Base-by-base conservation (phyloP, 2,888 invertebrate genomes). In the Trilocha varians region DNA sequence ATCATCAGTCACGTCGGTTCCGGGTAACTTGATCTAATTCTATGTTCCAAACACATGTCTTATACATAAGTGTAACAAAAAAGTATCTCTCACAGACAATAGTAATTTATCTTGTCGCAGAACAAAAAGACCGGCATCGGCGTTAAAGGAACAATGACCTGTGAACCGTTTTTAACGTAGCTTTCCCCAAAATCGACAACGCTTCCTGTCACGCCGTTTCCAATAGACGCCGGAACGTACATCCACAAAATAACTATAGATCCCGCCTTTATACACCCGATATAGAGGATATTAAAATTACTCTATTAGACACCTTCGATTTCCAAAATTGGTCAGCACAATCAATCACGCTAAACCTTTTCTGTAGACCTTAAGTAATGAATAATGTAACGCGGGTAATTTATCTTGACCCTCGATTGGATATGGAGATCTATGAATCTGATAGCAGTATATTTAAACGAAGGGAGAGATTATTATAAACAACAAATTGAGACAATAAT, bases 141-240 rank as follows among this genome's bases (percentile, higher is more conserved):
- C 59, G 75, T 74, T 66, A 75, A 70, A 75, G 64, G 76, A 75
- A 83, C 83, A 83, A 78, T 83, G 82, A 83, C 82, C 82, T 69
- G 75, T 68, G 70, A 76, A 75, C 70, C 69, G 65, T 74, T 79
- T 62, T 65, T 69, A 67, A 70, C 61, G 66, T 71, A 78, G 70
- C 76, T 74, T 80, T 83, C 78, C 79, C 78, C 70, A 79, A 79
- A 83, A 78, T 78, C 76, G 78, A 79, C 78, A 73, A 69, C 70
- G 72, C 69, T 80, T 83, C 82, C 84, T 82, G 80, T 63, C 63
- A 65, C 67, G 66, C 67, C 74, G 71, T 71, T 70, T 64, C 69
- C 25, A 11, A 25, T 65, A 55, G 54, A 56, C 55, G 53, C 60
- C 57, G 55, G 53, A 60, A 57, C 63, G 58, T 71, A 68, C 76